Conservation (phyloP, 2,888 invertebrate genomes). For the Idaea aversata region DNA sequence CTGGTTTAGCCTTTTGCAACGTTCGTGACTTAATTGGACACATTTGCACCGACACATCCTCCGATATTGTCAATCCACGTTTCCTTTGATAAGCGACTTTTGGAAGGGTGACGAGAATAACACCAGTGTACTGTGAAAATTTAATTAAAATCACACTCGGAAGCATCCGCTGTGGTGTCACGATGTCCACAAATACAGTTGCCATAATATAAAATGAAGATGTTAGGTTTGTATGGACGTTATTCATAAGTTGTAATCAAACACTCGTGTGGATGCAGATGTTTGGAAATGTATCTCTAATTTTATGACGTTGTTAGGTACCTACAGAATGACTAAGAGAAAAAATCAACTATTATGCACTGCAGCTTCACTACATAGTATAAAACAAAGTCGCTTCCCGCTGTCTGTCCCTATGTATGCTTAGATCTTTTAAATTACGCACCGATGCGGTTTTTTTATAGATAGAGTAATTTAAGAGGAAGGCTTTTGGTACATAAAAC, state of each 20-base stretch:
- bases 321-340: not conserved
- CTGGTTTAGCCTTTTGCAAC: conserved; percentile 42
- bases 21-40: conserved; percentile 55
- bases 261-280: not conserved
- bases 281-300: not conserved
- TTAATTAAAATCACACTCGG: conserved; percentile 52
- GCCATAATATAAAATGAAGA: not conserved
- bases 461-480: too few relatives aligned
- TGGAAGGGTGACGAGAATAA: conserved; percentile 60
- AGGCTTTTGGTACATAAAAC: too few relatives aligned
- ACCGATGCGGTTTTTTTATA: too few relatives aligned
- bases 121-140: conserved; percentile 49
- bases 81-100: conserved; percentile 68
- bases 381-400: too few relatives aligned
- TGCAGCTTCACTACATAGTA: too few relatives aligned
- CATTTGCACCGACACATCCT: conserved; percentile 61
- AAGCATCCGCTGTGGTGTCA: conserved; percentile 24
- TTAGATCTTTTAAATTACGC: too few relatives aligned
- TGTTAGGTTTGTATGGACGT: not conserved
- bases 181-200: conserved; percentile 12
- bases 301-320: conserved; percentile 39
- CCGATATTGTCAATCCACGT: conserved; percentile 68
- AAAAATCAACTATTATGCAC: not conserved
- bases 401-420: too few relatives aligned
- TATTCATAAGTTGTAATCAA: conserved; percentile 15